These are phyloP conservation scores for Seriola rivoliana DNA, from an alignment of 2,113 vertebrate genomes.

Conservation along the genomic window DNA sequence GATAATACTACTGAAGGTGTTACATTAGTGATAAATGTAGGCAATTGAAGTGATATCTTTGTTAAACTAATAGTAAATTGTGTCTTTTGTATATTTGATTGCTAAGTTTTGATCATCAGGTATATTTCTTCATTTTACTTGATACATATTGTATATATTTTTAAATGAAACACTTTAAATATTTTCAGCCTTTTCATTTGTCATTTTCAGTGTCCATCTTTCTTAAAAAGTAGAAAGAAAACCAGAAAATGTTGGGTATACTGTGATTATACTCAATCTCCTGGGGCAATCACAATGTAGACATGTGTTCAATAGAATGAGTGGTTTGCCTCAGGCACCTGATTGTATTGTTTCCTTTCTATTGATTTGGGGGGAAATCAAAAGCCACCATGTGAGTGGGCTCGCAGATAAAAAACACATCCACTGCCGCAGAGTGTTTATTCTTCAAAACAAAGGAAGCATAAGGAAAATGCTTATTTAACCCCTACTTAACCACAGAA, in stretches of 20 bases:
- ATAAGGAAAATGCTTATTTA: constrained; percentile 45
- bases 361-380: constrained; percentile 68
- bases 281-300: constrained; percentile 50
- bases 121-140: not conserved
- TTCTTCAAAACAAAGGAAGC: constrained; percentile 31
- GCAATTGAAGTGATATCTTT: no score
- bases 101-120: not conserved
- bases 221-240: not conserved
- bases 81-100: not conserved
- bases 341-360: constrained; percentile 69
- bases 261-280: constrained; percentile 53
- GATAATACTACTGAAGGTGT: not conserved
- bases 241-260: constrained; percentile 24
- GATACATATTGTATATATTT: not conserved
- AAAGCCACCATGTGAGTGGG: constrained; percentile 53
- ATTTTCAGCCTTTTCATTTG: constrained; percentile 2
- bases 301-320: constrained; percentile 69
- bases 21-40: not conserved
- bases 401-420: constrained; percentile 30
- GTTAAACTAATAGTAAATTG: not conserved
- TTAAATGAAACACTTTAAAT: not conserved
- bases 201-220: constrained; percentile 8
- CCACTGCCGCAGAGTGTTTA: constrained; percentile 36
- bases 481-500: constrained; percentile 28
- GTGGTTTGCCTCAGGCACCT: constrained; percentile 58